A percentile compares a stretch with the other conserved stretches of the same genome.
Conservation (phyloP, 2,888 invertebrate genomes). For the Stenodema calcarata region DNA sequence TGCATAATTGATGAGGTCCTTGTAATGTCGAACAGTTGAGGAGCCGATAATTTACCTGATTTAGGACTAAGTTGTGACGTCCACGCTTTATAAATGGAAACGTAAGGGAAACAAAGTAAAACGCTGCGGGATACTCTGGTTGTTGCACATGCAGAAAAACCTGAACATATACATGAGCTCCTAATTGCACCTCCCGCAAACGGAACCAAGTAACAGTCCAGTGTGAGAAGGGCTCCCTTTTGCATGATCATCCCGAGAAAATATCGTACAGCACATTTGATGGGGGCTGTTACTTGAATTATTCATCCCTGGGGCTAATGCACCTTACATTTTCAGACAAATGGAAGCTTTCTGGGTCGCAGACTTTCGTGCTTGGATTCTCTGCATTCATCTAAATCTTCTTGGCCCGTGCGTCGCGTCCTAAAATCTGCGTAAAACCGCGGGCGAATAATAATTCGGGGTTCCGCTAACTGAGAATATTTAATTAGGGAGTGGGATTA, state of each 20-base stretch:
- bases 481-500: too few relatives aligned
- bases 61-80: too few relatives aligned
- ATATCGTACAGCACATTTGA: not conserved
- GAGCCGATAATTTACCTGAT: too few relatives aligned
- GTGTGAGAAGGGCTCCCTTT: not conserved
- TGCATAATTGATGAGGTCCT: too few relatives aligned
- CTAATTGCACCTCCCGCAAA: not conserved
- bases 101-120: too few relatives aligned
- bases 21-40: too few relatives aligned
- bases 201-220: not conserved
- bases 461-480: not conserved
- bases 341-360: conserved; percentile 12
- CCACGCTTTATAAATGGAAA: too few relatives aligned
- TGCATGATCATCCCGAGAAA: conserved; percentile 2
- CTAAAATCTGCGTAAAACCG: not conserved
- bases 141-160: too few relatives aligned
- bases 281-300: not conserved
- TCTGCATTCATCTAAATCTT: not conserved
- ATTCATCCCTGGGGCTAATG: conserved; percentile 18
- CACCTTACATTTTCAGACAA: conserved; percentile 26
- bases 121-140: too few relatives aligned
- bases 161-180: too few relatives aligned
- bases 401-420: not conserved
- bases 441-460: not conserved
- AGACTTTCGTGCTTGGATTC: not conserved